Percentiles rank a stretch among this genome's conserved stretches.
phyloP scores from a whole-genome alignment of 2,113 vertebrate genomes.

The Labeo catla region DNA sequence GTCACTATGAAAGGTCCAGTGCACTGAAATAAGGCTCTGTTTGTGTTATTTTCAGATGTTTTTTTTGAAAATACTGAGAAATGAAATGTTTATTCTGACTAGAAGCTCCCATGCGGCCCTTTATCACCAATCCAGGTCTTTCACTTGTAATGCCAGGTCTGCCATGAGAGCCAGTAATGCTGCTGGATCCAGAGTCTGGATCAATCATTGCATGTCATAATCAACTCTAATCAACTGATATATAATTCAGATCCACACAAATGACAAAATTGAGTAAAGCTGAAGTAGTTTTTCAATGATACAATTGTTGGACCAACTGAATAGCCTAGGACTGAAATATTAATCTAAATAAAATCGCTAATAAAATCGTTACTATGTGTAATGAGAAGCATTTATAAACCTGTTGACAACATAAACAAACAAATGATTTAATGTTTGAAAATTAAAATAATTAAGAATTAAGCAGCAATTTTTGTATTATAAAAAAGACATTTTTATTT shows the following conservation, averaged over 20 bases:
- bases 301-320: neutral
- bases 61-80: neutral
- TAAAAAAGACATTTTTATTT: neutral
- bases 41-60: neutral
- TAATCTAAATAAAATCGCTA: neutral
- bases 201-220: neutral
- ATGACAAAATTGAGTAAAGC: neutral
- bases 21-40: neutral
- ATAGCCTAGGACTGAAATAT: neutral
- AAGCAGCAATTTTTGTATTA: neutral
- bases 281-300: neutral
- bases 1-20: neutral
- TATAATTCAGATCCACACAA: neutral
- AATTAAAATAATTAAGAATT: neutral
- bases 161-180: neutral
- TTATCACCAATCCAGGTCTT: neutral
- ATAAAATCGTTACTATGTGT: neutral
- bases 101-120: neutral
- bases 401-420: neutral
- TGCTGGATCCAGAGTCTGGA: neutral
- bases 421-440: neutral
- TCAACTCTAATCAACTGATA: neutral
- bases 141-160: neutral
- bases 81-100: conserved; percentile 15
- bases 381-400: neutral